A percentile compares a stretch with the other conserved stretches of the same genome.
These are phyloP conservation scores for Chiloscyllium plagiosum DNA, from an alignment of 2,113 vertebrate genomes.

Conservation along the genomic window DNA sequence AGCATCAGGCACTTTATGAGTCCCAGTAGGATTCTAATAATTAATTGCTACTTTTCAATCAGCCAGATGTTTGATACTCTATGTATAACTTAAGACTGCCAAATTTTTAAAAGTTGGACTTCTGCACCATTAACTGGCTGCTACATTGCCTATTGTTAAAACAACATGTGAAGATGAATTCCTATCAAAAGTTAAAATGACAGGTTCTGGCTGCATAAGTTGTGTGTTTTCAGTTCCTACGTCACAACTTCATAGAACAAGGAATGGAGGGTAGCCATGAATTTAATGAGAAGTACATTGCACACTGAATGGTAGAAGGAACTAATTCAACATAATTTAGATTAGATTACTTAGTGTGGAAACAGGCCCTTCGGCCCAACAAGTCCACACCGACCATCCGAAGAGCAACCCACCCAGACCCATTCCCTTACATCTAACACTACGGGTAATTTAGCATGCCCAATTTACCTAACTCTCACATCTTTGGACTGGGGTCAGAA, in stretches of 20 bases:
- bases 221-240: not conserved
- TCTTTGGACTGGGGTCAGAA: too few species aligned
- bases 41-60: not conserved
- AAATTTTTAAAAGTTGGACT: not conserved
- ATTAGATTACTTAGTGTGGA: too few species aligned
- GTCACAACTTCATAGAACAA: not conserved
- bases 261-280: not conserved
- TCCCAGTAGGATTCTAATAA: not conserved
- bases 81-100: not conserved
- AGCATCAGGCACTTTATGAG: not conserved
- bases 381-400: too few species aligned
- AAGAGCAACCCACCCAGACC: too few species aligned
- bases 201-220: not conserved
- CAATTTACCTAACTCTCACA: too few species aligned
- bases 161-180: not conserved
- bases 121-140: not conserved
- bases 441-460: too few species aligned
- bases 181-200: not conserved
- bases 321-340: not conserved
- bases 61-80: constrained; percentile 18
- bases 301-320: not conserved
- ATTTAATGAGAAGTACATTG: not conserved
- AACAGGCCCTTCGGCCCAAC: too few species aligned
- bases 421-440: too few species aligned
- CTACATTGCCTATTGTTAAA: not conserved